Evolutionary conservation across 2,888 invertebrate species (phyloP).

Genomic region (Drepana falcataria): DNA sequence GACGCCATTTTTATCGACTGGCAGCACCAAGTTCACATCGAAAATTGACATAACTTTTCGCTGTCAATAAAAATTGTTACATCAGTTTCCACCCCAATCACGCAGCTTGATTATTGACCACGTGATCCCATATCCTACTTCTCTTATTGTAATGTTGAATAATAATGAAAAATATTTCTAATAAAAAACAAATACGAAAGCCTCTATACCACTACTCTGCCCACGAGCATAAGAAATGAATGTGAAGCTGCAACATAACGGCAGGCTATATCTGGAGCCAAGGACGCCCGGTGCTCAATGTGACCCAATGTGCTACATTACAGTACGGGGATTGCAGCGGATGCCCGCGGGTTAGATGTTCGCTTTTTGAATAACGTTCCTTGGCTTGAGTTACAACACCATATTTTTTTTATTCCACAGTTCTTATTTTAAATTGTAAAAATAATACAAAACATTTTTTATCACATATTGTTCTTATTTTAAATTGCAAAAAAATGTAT

Average conservation of each 20-base stretch:
- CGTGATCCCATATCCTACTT: no score
- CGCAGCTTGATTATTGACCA: no score
- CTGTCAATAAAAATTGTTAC: no score
- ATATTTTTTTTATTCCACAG: neutral
- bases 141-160: no score
- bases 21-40: no score
- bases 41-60: no score
- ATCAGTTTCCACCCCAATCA: no score
- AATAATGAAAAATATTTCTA: constrained; percentile 1
- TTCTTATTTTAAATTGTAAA: no score
- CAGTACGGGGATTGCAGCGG: constrained; percentile 21
- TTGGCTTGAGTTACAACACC: neutral
- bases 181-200: constrained; percentile 7
- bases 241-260: constrained; percentile 13
- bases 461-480: no score
- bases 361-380: neutral
- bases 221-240: constrained; percentile 5
- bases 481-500: no score
- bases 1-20: no score
- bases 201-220: neutral
- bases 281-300: constrained; percentile 70
- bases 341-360: constrained; percentile 1
- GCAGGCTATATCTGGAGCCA: constrained; percentile 40
- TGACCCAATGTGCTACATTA: constrained; percentile 68
- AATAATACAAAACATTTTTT: no score